Evolutionary conservation across 1,140 invertebrate genomes (phyloP).

Genomic region (Berghia stephanieae): DNA sequence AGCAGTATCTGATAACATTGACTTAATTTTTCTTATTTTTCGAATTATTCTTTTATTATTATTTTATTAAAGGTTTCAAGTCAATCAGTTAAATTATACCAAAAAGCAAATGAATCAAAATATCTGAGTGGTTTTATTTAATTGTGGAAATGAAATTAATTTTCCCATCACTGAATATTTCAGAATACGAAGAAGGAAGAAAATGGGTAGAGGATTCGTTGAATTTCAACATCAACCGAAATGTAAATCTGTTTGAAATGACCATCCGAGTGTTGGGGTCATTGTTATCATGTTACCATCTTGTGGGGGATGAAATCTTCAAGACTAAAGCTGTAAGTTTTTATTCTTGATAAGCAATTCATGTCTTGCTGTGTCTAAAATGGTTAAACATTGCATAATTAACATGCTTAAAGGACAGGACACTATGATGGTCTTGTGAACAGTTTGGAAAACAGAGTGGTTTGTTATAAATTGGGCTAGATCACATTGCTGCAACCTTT

Average conservation of each 20-base stretch:
- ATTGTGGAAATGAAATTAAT: slow-evolving; percentile 16
- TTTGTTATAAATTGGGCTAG: too few species aligned
- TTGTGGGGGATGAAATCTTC: slow-evolving; percentile 83
- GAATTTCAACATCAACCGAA: slow-evolving; percentile 75
- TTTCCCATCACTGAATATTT: slow-evolving; percentile 26
- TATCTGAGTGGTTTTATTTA: slow-evolving; percentile 16
- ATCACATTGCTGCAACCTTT: too few species aligned
- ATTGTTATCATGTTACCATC: slow-evolving; percentile 88
- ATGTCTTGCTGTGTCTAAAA: too few species aligned
- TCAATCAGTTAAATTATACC: not conserved
- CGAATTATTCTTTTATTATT: not conserved
- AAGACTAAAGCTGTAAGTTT: slow-evolving; percentile 81
- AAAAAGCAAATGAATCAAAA: not conserved
- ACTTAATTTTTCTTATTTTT: not conserved
- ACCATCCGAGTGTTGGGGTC: slow-evolving; percentile 99
- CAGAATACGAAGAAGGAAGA: slow-evolving; percentile 88
- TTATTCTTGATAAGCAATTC: too few species aligned
- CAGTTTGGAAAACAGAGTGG: too few species aligned
- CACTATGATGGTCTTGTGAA: too few species aligned
- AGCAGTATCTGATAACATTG: not conserved
- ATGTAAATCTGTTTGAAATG: slow-evolving; percentile 97
- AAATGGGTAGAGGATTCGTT: slow-evolving; percentile 93
- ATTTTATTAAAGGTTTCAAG: not conserved
- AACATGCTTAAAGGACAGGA: too few species aligned
- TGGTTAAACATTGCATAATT: too few species aligned